A percentile compares a stretch with the other conserved stretches of the same genome.
phyloP scores from a whole-genome alignment of 2,113 vertebrate genomes.

The Pseudopipra pipra region DNA sequence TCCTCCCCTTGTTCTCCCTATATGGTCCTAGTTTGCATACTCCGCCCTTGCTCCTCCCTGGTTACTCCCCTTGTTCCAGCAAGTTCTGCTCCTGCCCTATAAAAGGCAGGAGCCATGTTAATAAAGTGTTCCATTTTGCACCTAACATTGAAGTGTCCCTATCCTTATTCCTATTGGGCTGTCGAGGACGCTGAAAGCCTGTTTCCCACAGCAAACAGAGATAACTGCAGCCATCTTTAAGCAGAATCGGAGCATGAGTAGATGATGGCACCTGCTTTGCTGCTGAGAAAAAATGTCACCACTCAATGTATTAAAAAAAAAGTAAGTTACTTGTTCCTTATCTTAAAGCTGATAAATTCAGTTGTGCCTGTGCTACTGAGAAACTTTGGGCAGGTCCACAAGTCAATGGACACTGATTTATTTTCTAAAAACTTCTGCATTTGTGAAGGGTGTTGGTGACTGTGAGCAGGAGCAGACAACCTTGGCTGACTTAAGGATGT shows the following conservation, averaged over 20 bases:
- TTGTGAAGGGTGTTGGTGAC: background rate
- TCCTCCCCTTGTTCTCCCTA: too few species aligned
- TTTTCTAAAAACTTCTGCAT: background rate
- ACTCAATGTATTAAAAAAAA: background rate
- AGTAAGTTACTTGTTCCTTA: background rate
- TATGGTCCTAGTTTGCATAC: too few species aligned
- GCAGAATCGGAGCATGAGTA: background rate
- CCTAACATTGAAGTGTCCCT: too few species aligned
- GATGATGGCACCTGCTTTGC: background rate
- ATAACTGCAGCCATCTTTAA: background rate
- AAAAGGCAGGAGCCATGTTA: too few species aligned
- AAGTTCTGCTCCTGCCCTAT: too few species aligned
- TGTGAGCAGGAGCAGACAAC: background rate
- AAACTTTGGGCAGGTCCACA: background rate
- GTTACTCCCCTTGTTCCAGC: too few species aligned
- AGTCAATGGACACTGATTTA: background rate
- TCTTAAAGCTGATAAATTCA: background rate
- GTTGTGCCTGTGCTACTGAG: background rate
- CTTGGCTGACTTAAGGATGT: background rate
- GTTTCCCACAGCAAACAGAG: background rate
- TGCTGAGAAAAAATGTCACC: background rate
- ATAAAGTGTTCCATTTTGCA: too few species aligned
- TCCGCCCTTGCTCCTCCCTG: too few species aligned
- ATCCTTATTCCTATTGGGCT: too few species aligned
- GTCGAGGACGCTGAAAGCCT: too few species aligned